A percentile compares a stretch with the other conserved stretches of the same genome.
Evolutionary conservation across 2,888 invertebrate species (phyloP).

Genomic region (Eulithis prunata): DNA sequence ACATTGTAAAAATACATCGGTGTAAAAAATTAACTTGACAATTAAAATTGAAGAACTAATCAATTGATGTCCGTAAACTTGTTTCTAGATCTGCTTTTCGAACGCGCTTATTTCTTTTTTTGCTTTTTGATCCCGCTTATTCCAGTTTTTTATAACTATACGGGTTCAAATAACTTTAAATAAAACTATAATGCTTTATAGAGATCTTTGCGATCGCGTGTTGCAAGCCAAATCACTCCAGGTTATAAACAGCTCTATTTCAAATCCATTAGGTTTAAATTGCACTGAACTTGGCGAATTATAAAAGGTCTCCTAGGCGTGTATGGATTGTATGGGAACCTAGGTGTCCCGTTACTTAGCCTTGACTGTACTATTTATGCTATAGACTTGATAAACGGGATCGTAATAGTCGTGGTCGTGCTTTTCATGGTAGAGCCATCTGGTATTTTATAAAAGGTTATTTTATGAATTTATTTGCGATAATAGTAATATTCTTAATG

Average conservation of each 20-base stretch:
- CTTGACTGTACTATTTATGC: slow-evolving; percentile 24
- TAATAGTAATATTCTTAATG: background rate
- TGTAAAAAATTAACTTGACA: background rate
- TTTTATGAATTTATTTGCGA: background rate
- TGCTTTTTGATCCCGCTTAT: background rate
- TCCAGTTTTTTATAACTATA: background rate
- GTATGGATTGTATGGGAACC: slow-evolving; percentile 28
- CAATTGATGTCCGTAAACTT: background rate
- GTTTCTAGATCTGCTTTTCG: background rate
- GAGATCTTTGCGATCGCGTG: background rate
- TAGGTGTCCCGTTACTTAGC: slow-evolving; percentile 44
- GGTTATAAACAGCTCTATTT: slow-evolving; percentile 6
- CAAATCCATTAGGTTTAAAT: slow-evolving; percentile 1
- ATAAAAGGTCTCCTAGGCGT: slow-evolving; percentile 14
- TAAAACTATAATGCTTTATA: background rate
- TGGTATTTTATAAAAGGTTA: background rate
- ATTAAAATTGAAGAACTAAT: slow-evolving; percentile 5
- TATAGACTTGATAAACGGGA: slow-evolving; percentile 40
- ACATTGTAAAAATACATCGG: background rate
- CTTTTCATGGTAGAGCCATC: slow-evolving; percentile 10
- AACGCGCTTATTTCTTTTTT: background rate
- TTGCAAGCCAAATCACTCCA: background rate
- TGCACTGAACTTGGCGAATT: background rate
- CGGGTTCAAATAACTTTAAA: background rate
- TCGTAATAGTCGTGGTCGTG: slow-evolving; percentile 16